Evolutionary conservation across 2,888 invertebrate genomes (phyloP).

Genomic region (Tenthredo amoena): DNA sequence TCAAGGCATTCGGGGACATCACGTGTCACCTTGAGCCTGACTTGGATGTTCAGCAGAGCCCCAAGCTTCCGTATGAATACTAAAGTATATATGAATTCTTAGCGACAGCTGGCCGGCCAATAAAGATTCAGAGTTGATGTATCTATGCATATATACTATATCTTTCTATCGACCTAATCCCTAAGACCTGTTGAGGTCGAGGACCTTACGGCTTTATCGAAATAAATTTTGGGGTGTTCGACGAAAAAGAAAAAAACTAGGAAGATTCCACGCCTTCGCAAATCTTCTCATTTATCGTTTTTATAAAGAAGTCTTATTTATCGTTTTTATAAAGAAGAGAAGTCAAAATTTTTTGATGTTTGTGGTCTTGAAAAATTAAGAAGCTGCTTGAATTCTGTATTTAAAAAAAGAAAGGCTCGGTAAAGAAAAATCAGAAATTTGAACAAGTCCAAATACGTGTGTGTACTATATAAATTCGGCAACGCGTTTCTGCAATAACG

Average conservation of each 20-base stretch:
- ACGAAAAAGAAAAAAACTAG: neutral
- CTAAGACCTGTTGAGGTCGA: constrained; percentile 32
- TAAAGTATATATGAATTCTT: constrained; percentile 46
- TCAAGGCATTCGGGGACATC: constrained; percentile 7
- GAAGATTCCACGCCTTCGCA: neutral
- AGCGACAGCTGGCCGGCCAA: constrained; percentile 37
- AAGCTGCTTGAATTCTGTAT: neutral
- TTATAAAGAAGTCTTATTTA: too few relatives aligned
- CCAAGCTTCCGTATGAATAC: constrained; percentile 41
- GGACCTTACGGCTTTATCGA: neutral
- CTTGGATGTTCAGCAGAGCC: constrained; percentile 9
- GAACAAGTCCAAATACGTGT: neutral
- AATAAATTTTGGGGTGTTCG: neutral
- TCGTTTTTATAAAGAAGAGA: neutral
- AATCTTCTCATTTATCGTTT: neutral
- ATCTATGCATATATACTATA: constrained; percentile 3
- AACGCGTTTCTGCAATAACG: neutral
- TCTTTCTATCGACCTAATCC: neutral
- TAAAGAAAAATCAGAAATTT: too few relatives aligned
- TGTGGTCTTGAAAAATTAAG: neutral
- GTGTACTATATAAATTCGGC: neutral
- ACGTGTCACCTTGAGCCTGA: constrained; percentile 38
- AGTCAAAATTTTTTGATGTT: neutral
- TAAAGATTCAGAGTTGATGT: constrained; percentile 39
- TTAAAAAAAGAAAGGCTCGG: neutral